A percentile compares a stretch with the other conserved stretches of the same genome.
These are phyloP conservation scores for Scolopax mira DNA, from an alignment of 2,113 vertebrate species.

Conservation along the genomic window DNA sequence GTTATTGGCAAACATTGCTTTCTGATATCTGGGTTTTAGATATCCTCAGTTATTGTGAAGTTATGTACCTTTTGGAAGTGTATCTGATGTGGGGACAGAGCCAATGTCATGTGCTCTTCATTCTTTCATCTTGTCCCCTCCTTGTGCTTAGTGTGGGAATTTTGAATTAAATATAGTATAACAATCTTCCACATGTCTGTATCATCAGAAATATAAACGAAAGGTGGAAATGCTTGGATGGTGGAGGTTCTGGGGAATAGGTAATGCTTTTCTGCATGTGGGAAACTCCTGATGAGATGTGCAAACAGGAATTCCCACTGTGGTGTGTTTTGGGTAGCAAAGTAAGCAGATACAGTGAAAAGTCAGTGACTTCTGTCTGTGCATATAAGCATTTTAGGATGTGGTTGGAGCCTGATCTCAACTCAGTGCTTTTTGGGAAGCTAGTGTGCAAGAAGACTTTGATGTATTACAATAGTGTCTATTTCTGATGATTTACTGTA, in stretches of 20 bases:
- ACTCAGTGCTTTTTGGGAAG: background rate
- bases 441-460: background rate
- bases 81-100: background rate
- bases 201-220: background rate
- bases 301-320: background rate
- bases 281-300: background rate
- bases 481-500: background rate
- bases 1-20: background rate
- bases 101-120: fast-evolving
- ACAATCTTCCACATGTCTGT: fast-evolving
- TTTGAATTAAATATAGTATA: background rate
- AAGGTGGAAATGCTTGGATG: background rate
- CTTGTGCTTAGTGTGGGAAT: background rate
- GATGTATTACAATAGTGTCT: background rate
- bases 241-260: background rate
- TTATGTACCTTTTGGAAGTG: background rate
- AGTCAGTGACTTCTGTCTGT: background rate
- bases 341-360: background rate
- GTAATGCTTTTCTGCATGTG: fast-evolving
- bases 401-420: background rate
- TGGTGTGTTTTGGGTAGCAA: background rate
- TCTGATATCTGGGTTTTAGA: background rate
- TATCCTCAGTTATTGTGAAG: background rate
- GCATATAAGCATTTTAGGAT: background rate
- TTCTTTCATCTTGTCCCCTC: background rate